phyloP scores from a whole-genome alignment of 2,797 vertebrate genomes.

The Podargus strigoides region DNA sequence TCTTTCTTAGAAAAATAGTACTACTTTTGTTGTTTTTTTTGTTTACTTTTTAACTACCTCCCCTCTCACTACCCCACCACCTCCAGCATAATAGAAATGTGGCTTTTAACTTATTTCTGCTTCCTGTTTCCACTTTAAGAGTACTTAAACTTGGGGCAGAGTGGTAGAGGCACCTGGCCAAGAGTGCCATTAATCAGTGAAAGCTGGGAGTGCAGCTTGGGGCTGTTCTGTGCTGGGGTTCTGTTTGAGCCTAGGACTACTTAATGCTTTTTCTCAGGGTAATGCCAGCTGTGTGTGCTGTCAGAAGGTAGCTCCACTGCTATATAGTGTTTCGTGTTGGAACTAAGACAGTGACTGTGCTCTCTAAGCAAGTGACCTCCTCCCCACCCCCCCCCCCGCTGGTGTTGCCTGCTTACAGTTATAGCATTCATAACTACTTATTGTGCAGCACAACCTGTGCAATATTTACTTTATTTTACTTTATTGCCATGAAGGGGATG shows the following conservation, averaged over 20 bases:
- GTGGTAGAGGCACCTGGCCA: background rate
- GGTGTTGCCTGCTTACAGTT: background rate
- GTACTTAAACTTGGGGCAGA: background rate
- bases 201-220: background rate
- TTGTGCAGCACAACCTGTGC: too few species aligned
- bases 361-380: background rate
- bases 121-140: background rate
- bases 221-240: background rate
- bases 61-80: background rate
- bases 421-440: background rate
- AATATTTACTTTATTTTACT: too few species aligned
- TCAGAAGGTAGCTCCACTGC: background rate
- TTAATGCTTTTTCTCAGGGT: background rate
- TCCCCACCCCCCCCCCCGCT: background rate
- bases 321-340: background rate
- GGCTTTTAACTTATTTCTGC: background rate
- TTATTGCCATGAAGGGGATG: background rate
- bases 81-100: background rate
- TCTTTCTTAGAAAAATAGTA: background rate
- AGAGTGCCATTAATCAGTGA: background rate
- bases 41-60: background rate
- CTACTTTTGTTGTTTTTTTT: background rate
- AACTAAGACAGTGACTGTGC: background rate
- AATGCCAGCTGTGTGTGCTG: rapidly evolving
- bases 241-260: background rate